Conservation (phyloP, 2,888 invertebrate species). For the Cerastis leucographa region DNA sequence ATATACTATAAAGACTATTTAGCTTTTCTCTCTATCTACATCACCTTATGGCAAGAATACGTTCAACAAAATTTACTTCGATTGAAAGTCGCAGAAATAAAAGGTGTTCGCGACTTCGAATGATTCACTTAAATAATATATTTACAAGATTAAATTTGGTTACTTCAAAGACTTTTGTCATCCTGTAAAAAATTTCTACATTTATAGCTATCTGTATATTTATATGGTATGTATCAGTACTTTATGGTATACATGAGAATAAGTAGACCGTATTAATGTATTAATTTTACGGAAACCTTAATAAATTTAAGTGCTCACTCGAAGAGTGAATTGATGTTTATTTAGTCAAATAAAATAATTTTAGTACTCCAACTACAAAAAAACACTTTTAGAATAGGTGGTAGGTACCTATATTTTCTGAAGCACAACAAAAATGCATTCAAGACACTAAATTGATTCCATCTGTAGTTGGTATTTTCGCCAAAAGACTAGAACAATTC, state of each 20-base stretch:
- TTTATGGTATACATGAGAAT: too few species aligned
- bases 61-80: neutral
- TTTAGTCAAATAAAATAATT: neutral
- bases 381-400: too few species aligned
- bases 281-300: neutral
- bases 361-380: neutral
- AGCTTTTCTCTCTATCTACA: too few species aligned
- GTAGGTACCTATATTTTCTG: neutral
- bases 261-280: neutral
- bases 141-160: constrained; percentile 4
- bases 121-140: neutral
- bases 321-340: neutral
- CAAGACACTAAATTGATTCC: constrained; percentile 2
- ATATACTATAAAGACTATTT: too few species aligned
- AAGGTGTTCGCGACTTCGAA: neutral
- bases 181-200: neutral
- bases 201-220: neutral
- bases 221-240: neutral
- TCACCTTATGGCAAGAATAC: neutral
- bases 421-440: neutral
- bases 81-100: neutral
- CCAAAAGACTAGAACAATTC: constrained; percentile 31
- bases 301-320: neutral
- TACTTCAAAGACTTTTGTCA: neutral
- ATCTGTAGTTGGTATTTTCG: constrained; percentile 22